Evolutionary conservation across 2,113 vertebrate genomes (phyloP), one percentile per base, ranked within the genome.

Genomic region (Choloepus hoffmanni): DNA sequence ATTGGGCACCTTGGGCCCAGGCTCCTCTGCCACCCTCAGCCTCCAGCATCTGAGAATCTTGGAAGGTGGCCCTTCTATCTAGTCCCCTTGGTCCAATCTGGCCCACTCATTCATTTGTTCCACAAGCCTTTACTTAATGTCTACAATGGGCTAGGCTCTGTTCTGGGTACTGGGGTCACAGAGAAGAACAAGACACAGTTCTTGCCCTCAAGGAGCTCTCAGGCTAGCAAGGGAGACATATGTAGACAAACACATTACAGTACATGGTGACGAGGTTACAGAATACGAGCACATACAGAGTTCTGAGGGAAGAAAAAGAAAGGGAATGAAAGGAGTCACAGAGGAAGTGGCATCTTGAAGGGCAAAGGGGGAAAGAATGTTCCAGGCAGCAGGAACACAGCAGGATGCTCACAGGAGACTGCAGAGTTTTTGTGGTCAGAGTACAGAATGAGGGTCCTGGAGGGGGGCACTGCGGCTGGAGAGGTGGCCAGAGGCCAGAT

Each of bases 371-470:
- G n/a, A 81, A 84, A 92, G 50, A 93, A 67, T 77, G 33, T 77
- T 92, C 19, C 40, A 81, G 65, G 76, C 18, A 62, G 26, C 7
- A 62, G 58, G 79, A 92, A 90, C 40, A 95, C 62, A 89, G 23
- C 16, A 86, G 13, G 81, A 86, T 81, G 24, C 48, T 76, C 67
- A 90, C 87, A 92, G 85, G 62, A 11, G 89, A 85, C 33, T 82
- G 58, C 14, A 94, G 50, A 78, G 53, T 43, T 92, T 92, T 81
- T 89, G 73, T 93, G 92, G 53, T 36, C 92, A 95, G 62, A 82
- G 40, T 23, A 58, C 43, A 95, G 74, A 58, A 92, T 78, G 68
- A 92, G 79, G 50, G 43, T 70, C 53, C 85, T 78, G 76, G 36
- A 97, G 23, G 3, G 36, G 36, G 55, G 9, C 1, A 30, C 50